These are phyloP conservation scores for Verasper variegatus DNA, from an alignment of 2,113 vertebrate species.

Conservation along the genomic window DNA sequence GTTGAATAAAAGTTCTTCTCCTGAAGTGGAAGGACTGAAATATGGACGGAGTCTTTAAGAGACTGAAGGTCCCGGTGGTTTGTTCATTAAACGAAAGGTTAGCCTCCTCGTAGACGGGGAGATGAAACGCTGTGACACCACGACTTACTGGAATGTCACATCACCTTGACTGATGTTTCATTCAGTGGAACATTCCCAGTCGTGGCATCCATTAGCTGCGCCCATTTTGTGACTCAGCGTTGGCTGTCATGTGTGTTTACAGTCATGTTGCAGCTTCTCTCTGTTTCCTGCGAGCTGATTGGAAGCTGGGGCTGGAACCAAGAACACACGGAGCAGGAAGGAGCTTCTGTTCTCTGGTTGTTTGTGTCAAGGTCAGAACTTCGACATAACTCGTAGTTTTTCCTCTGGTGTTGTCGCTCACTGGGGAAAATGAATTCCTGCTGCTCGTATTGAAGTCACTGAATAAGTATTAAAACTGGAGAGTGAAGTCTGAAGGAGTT, in stretches of 20 bases:
- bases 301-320: not conserved
- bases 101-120: constrained; percentile 3
- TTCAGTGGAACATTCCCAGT: not conserved
- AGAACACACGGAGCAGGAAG: not conserved
- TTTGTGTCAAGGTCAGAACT: constrained; percentile 16
- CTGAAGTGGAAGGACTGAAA: constrained; percentile 5
- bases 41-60: not conserved
- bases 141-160: constrained; percentile 25
- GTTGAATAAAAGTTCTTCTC: constrained; percentile 37
- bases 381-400: not conserved
- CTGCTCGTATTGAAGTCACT: not conserved
- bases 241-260: constrained; percentile 32
- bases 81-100: constrained; percentile 66
- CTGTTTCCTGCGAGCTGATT: not conserved
- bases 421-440: not conserved
- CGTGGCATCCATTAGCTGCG: constrained; percentile 42
- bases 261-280: not conserved
- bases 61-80: constrained; percentile 3
- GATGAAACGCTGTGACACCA: constrained; percentile 21
- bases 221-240: constrained; percentile 34
- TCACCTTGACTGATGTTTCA: constrained; percentile 48
- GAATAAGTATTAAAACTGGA: not conserved
- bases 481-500: no score
- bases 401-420: not conserved
- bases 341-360: not conserved